phyloP scores from a whole-genome alignment of 2,888 invertebrate genomes.

The Andrena haemorrhoa region DNA sequence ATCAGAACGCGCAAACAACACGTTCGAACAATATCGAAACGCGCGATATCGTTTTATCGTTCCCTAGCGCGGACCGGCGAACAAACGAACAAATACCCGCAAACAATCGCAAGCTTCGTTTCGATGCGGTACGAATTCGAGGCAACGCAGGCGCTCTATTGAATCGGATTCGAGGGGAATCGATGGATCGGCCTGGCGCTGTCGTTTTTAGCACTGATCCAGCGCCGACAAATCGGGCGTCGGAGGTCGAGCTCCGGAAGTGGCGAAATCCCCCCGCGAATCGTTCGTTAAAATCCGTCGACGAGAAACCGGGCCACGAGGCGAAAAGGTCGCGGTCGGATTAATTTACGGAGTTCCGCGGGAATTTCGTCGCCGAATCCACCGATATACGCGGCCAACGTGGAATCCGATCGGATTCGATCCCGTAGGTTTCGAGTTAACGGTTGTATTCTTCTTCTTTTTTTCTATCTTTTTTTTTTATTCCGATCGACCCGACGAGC shows the following conservation, averaged over 20 bases:
- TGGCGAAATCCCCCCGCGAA: slow-evolving; percentile 17
- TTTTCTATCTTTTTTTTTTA: slow-evolving; percentile 2
- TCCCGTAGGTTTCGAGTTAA: slow-evolving; percentile 53
- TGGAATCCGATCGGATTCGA: slow-evolving; percentile 64
- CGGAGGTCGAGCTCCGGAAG: slow-evolving; percentile 27
- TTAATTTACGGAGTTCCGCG: slow-evolving; percentile 58
- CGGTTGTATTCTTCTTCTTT: slow-evolving; percentile 8
- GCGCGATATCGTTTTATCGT: slow-evolving; percentile 12
- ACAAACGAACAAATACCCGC: slow-evolving; percentile 19
- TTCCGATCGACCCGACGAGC: slow-evolving; percentile 18
- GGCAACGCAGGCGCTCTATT: slow-evolving; percentile 12
- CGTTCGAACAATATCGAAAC: slow-evolving; percentile 8
- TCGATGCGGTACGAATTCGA: slow-evolving; percentile 3
- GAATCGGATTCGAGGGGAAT: slow-evolving; percentile 30
- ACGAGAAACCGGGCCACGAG: slow-evolving; percentile 30
- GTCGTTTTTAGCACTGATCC: slow-evolving; percentile 14
- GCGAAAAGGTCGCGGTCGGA: slow-evolving; percentile 45
- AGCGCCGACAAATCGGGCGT: slow-evolving; percentile 29
- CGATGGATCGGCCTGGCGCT: slow-evolving; percentile 20
- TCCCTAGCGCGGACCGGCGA: not conserved
- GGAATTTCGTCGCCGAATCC: slow-evolving; percentile 37
- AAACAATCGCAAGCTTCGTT: slow-evolving; percentile 35
- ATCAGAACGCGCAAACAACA: slow-evolving; percentile 3
- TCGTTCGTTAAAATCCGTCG: slow-evolving; percentile 40
- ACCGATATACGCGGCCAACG: slow-evolving; percentile 25